Percentiles rank a stretch among this genome's conserved stretches.
Conservation (phyloP, 2,113 vertebrate genomes). For the Trichechus manatus region DNA sequence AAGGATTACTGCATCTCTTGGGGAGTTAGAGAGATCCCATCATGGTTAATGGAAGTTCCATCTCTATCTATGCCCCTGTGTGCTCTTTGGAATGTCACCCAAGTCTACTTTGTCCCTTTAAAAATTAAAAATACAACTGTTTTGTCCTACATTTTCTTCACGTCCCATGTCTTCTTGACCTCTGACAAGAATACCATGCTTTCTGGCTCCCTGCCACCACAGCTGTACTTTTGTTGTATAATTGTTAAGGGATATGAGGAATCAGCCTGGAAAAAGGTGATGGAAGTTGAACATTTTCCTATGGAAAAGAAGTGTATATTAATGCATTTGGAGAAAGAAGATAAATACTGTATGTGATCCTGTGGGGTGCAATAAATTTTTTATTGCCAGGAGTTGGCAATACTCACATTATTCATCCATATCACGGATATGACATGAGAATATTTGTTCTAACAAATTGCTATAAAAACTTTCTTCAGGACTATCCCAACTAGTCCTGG, state of each 20-base stretch:
- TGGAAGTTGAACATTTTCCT: not conserved
- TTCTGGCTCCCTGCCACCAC: fast-evolving
- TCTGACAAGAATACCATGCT: fast-evolving
- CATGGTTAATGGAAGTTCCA: not conserved
- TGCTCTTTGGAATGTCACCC: not conserved
- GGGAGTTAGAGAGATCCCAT: not conserved
- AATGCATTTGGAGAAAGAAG: not conserved
- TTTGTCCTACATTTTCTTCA: not conserved
- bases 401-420: not conserved
- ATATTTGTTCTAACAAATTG: not conserved
- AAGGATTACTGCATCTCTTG: not conserved
- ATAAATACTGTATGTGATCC: not conserved
- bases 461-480: not conserved
- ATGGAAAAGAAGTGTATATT: not conserved
- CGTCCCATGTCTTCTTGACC: not conserved
- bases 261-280: not conserved
- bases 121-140: not conserved
- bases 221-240: not conserved
- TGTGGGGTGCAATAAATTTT: not conserved
- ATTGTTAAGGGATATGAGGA: not conserved
- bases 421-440: not conserved
- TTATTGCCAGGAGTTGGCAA: not conserved
- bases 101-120: not conserved
- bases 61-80: not conserved
- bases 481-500: fast-evolving